Evolutionary conservation across 2,797 vertebrate species (phyloP), one percentile per base, ranked within the genome.

Genomic region (Kryptolebias ocellatus): DNA sequence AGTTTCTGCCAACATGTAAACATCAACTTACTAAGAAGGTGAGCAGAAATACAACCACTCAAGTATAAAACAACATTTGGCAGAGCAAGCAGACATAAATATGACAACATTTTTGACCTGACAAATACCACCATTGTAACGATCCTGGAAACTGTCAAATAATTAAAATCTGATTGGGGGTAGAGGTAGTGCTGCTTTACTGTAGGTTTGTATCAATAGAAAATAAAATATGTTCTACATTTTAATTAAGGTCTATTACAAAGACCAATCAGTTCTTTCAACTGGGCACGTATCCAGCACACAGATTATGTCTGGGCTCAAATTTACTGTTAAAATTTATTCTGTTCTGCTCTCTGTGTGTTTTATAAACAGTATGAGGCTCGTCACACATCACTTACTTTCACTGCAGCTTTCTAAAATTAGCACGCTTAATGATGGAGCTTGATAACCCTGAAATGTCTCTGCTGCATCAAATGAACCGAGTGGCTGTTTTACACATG

Each of bases 361-460:
- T 64, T n/a, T 65, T 64, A 39, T 45, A 50, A 72, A 72, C 57
- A 72, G 64, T 39, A 58, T 47, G 73, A 83, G 42, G 57, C 70
- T 71, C 72, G 67, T 80, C 75, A 73, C 50, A 66, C 80, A 62
- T 74, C 61, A 51, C 52, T 52, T 37, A 67, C 60, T 78, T 72
- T 76, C 57, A 46, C n/a, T 44, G 69, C 76, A 42, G 47, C 56
- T 59, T 67, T 77, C 78, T 84, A 86, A 89, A 90, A 86, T 90
- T 87, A 87, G 78, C 80, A 59, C 1, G 45, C 63, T 58, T 76
- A 83, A 83, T 80, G 80, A 81, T 34, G 47, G 67, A 27, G 78
- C 76, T 64, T 77, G 84, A 87, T 80, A 81, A 81, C 69, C 76
- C 61, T 84, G 80, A 88, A 81, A 79, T 78, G 64, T 58, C 76